Conservation (phyloP, 2,888 invertebrate genomes). For the Caenorhabditis auriculariae region DNA sequence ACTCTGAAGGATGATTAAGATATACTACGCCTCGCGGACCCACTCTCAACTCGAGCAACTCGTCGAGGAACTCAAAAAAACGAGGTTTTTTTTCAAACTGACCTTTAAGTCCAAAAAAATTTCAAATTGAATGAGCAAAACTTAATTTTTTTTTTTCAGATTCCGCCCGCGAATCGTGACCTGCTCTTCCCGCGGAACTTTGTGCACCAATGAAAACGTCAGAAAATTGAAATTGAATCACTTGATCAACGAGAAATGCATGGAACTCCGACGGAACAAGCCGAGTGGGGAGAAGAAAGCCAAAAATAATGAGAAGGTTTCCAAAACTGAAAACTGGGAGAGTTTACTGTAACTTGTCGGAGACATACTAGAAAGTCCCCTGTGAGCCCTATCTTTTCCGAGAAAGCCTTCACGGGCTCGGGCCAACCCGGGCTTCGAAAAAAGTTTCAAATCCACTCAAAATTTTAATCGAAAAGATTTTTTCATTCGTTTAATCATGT, state of each 20-base stretch:
- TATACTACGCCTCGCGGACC: slow-evolving; percentile 91
- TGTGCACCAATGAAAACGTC: slow-evolving; percentile 85
- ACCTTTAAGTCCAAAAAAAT: not conserved
- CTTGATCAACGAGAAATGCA: slow-evolving; percentile 55
- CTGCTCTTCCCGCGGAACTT: slow-evolving; percentile 68
- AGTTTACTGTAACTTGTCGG: no score
- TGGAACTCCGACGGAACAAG: slow-evolving; percentile 51
- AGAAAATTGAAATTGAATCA: slow-evolving; percentile 39
- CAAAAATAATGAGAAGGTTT: slow-evolving; percentile 12
- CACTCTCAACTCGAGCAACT: slow-evolving; percentile 95
- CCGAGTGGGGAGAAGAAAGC: slow-evolving; percentile 11
- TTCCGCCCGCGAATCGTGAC: slow-evolving; percentile 55
- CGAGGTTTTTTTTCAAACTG: slow-evolving; percentile 65
- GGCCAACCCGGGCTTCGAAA: no score
- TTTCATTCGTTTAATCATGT: no score
- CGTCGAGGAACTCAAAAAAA: slow-evolving; percentile 85
- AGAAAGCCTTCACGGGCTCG: no score
- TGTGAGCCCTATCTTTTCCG: not conserved
- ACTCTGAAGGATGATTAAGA: slow-evolving; percentile 67
- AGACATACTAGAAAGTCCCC: no score
- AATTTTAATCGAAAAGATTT: no score
- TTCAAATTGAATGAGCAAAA: not conserved
- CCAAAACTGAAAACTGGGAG: no score
- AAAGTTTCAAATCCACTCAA: no score
- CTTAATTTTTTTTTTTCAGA: slow-evolving; percentile 3